Base-by-base conservation (phyloP, 2,797 vertebrate species). In the Cetoscarus ocellatus region DNA sequence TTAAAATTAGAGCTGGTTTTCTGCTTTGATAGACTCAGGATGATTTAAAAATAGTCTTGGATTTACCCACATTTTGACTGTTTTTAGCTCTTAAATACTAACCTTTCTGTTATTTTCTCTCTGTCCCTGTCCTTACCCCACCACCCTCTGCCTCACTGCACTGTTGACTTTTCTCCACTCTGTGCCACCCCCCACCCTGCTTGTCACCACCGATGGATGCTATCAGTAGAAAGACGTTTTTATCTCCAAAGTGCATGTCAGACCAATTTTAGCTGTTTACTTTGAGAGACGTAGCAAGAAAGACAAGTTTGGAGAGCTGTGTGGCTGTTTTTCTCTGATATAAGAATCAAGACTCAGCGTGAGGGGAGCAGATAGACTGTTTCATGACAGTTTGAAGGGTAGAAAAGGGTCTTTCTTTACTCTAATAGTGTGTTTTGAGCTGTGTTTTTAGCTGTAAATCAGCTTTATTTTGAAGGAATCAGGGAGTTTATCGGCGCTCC, bases 211-310 rank as follows among this genome's bases (percentile, higher is more conserved):
- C 6, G 1, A 56, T 63, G n/a, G 55, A 2, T 54, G 38, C 52
- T 11, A 7, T 15, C 35, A 19, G 10, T 10, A 47, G 64, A 55
- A n/a, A 67, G 51, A 64, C 17, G 13, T 71, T 70, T 74, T 67
- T 10, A 45, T 63, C 48, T 71, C 15, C 9, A 3, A 43, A 47
- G 38, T 58, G 50, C 51, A 39, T 7, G 27, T 45, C 39, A 53
- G 47, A 51, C 27, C 51, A 1, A 14, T 40, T 72, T 48, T 47
- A 60, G 52, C 52, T 27, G 3, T 60, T 60, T 10, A 34, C 44
- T 40, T 36, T 70, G 56, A 64, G 47, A 64, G 50, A 13, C 6
- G 0, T 44, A 65, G 7, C 43, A 8, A 44, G 27, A 12, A 43
- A 56, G 19, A 44, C 14, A 0, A 52, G 40, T 47, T 40, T 11